Conservation (phyloP, 2,888 invertebrate genomes). For the Athalia rosae region DNA sequence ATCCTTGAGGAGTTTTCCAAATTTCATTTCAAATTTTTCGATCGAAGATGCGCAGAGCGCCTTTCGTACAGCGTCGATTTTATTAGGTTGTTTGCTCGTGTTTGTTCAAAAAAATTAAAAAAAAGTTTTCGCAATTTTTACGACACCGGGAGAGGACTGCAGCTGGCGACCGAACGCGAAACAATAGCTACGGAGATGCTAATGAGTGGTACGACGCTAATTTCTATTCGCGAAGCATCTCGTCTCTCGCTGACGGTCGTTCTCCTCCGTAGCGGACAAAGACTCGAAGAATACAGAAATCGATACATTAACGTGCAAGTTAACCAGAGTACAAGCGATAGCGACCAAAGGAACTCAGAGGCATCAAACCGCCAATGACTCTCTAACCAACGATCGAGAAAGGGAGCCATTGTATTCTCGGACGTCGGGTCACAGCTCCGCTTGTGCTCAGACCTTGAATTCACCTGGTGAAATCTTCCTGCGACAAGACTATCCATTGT, state of each 20-base stretch:
- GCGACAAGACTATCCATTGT: slow-evolving; percentile 71
- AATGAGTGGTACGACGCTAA: slow-evolving; percentile 33
- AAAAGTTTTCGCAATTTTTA: slow-evolving; percentile 2
- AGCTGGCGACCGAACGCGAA: background rate
- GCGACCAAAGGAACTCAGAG: slow-evolving; percentile 44
- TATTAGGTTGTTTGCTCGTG: background rate
- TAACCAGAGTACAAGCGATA: slow-evolving; percentile 15
- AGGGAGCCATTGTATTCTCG: slow-evolving; percentile 63
- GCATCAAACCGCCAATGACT: slow-evolving; percentile 59
- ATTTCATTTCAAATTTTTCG: too few species aligned
- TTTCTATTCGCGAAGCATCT: slow-evolving; percentile 39
- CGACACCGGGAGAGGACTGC: background rate
- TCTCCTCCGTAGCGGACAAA: slow-evolving; percentile 39
- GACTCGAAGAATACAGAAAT: slow-evolving; percentile 42
- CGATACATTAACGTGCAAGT: slow-evolving; percentile 25
- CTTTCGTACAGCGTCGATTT: background rate
- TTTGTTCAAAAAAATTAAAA: too few species aligned
- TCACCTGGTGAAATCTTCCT: slow-evolving; percentile 63
- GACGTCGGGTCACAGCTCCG: slow-evolving; percentile 63
- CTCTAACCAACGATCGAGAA: slow-evolving; percentile 53
- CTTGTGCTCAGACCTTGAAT: slow-evolving; percentile 60
- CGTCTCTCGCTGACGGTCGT: slow-evolving; percentile 34
- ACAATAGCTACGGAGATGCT: slow-evolving; percentile 39
- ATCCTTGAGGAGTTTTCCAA: too few species aligned
- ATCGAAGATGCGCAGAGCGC: too few species aligned